Evolutionary conservation across 2,113 vertebrate species (phyloP), one percentile per base, ranked within the genome.

Genomic region (Platysternon megacephalum): DNA sequence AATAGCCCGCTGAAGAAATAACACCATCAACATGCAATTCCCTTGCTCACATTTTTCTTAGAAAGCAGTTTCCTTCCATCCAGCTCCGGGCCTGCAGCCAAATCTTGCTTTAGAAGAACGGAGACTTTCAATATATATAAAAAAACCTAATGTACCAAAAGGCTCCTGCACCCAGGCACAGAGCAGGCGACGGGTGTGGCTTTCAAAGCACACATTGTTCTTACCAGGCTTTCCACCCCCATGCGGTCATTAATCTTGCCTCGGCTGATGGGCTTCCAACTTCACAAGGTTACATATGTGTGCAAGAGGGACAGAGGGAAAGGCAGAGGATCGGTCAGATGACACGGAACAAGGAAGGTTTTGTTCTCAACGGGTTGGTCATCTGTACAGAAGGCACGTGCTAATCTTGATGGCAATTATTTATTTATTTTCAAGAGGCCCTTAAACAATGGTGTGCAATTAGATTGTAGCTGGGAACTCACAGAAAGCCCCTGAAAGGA

Each of bases 41-140:
- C 82, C 94, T 96, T 96, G 94, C 91, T 97, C 83, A 11, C 93
- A 92, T 97, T 98, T 98, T 98, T 97, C 98, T 98, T 98, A 98
- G 98, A 98, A 98, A 98, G 97, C 96, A 95, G 94, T 93, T 97
- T 91, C 84, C 72, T 97, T 98, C 92, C 96, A 94, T 96, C 93
- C 97, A 91, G 86, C 89, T 76, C 86, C 91, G 97, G 97, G 97
- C 97, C 93, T 88, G 91, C 92, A 97, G 97, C 97, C 97, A 98
- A 91, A 0, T 2, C 82, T 94, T 95, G 61, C 95, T 96, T 95
- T 94, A 97, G 95, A 97, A 94, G 88, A 97, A 93, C 58, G 11
- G 29, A 97, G 95, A 97, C 80, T 97, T 97, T 96, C 82, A 98
- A 96, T 95, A 93, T 86, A 84, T 85, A 93, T 82, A 93, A 85